Conservation (phyloP, 2,113 vertebrate species). For the Carollia perspicillata region DNA sequence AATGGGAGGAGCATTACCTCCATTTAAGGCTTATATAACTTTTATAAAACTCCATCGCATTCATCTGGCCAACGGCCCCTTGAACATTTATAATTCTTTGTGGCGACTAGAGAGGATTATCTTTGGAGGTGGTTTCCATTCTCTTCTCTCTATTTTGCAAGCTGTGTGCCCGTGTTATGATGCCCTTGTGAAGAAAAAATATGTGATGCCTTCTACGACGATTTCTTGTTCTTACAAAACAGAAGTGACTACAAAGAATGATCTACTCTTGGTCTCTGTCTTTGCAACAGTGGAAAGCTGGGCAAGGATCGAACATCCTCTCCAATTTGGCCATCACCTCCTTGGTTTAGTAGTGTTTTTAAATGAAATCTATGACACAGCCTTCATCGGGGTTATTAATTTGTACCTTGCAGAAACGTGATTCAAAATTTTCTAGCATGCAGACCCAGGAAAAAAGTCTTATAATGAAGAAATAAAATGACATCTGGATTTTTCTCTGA, state of each 20-base stretch:
- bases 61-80: conserved; percentile 64
- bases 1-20: not conserved
- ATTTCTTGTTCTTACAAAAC: conserved; percentile 60
- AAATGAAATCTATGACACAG: conserved; percentile 72
- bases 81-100: conserved; percentile 68
- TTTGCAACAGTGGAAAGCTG: conserved; percentile 65
- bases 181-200: not conserved
- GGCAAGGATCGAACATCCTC: conserved; percentile 70
- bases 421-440: conserved; percentile 70
- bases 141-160: conserved; percentile 30
- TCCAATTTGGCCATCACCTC: conserved; percentile 60
- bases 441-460: conserved; percentile 50
- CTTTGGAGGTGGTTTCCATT: conserved; percentile 62
- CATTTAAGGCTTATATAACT: conserved; percentile 53
- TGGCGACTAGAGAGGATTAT: conserved; percentile 65
- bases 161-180: not conserved
- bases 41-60: conserved; percentile 71
- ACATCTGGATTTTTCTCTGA: conserved; percentile 76
- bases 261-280: conserved; percentile 67
- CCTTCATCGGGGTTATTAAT: conserved; percentile 64
- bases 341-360: conserved; percentile 70
- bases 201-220: not conserved
- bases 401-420: conserved; percentile 69
- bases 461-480: not conserved
- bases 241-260: conserved; percentile 54